Evolutionary conservation across 2,113 vertebrate species (phyloP).

Genomic region (Chaetops frenatus): DNA sequence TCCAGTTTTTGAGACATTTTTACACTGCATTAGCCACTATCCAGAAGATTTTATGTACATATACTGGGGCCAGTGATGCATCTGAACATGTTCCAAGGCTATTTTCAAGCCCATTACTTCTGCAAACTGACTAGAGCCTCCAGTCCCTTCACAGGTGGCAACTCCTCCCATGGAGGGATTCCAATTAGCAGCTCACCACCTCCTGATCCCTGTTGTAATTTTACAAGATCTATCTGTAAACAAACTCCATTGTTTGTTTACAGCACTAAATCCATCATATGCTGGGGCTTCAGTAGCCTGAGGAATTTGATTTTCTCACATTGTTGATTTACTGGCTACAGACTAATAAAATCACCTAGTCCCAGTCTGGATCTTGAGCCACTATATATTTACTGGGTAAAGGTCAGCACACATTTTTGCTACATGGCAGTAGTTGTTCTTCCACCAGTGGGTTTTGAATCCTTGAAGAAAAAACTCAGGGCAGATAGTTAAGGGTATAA

Average conservation of each 20-base stretch:
- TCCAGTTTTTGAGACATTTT: background rate
- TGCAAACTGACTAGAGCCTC: slow-evolving; percentile 6
- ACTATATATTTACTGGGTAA: background rate
- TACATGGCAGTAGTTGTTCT: background rate
- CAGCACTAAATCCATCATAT: background rate
- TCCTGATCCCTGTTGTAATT: slow-evolving; percentile 3
- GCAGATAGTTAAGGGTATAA: background rate
- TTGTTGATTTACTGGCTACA: background rate
- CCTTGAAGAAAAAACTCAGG: background rate
- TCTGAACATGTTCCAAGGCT: slow-evolving; percentile 17
- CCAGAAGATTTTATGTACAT: background rate
- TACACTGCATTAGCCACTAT: background rate
- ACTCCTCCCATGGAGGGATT: background rate
- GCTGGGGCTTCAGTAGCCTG: background rate
- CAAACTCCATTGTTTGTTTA: background rate
- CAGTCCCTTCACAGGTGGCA: background rate
- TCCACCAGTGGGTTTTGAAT: background rate
- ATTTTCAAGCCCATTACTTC: slow-evolving; percentile 54
- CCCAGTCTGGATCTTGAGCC: background rate
- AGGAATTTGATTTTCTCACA: background rate
- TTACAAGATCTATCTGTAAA: background rate
- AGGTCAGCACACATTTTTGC: background rate
- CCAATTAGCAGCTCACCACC: background rate
- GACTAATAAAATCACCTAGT: background rate
- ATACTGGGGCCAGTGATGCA: background rate